Base-by-base conservation (phyloP, 1,140 invertebrate genomes). In the Nymphalis io region DNA sequence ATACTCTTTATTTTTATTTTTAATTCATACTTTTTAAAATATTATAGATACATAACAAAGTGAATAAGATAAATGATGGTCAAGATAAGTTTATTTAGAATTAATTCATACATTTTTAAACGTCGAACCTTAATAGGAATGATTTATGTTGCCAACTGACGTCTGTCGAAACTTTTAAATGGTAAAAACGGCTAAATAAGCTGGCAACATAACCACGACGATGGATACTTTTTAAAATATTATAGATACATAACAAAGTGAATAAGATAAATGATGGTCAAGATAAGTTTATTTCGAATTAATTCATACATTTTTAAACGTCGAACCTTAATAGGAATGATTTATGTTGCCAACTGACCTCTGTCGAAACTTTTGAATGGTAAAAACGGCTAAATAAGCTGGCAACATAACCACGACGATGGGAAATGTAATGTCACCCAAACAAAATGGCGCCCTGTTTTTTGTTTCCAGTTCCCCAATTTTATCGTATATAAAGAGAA, bases 361-460 rank as follows among this genome's bases (percentile, higher is more conserved):
- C 40, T 62, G 60, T 69, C 67, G 12, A 69, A 40, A 62, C 51
- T 57, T 62, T 21, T 12, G 1, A 62, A 69, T 39, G 60, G 60
- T 46, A 21, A 40, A 62, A 63, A 70, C 18, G 20, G 44, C 33
- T 33, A 59, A 63, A 62, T 51, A 64, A 70, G 27, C 57, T 62
- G 62, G 68, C 68, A 68, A 74, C 58, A 76, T 71, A 68, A 40
- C 39, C 46, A 65, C 66, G 71, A 66, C 71, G 68, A 72, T 61
- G 74, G 74, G 58, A 74, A 72, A 70, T 66, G 65, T 71, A 73
- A 74, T 65, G 75, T 76, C 75, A 74, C 46, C 59, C 60, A 44
- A 53, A 65, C 66, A 75, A 72, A 74, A 75, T 68, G 69, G 69
- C 64, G 39, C 39, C 69, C 53, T 40, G 44, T 68, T 72, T 73